phyloP scores from a whole-genome alignment of 2,113 vertebrate species.

The Tychaedon coryphoeus region DNA sequence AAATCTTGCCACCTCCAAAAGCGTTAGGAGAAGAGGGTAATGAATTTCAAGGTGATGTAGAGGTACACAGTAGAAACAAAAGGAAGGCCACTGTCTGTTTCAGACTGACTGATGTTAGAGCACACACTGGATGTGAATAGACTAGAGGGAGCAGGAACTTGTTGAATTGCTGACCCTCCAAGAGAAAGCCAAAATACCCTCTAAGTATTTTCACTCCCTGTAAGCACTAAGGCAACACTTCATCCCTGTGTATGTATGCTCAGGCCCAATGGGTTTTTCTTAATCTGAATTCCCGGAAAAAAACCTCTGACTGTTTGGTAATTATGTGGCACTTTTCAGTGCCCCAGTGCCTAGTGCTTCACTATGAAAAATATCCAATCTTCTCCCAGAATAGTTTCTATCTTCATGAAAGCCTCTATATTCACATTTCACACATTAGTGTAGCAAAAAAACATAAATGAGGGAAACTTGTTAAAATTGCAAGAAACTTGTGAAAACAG shows the following conservation, averaged over 20 bases:
- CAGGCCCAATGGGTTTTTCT: not conserved
- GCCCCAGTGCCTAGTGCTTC: not conserved
- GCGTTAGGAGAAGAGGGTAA: not conserved
- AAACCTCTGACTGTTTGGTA: not conserved
- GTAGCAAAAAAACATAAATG: not conserved
- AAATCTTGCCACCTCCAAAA: not conserved
- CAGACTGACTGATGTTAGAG: constrained; percentile 24
- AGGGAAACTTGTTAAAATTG: not conserved
- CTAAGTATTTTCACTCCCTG: not conserved
- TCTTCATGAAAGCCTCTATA: not conserved
- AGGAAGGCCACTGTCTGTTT: not conserved
- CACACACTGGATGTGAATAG: not conserved
- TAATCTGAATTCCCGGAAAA: not conserved
- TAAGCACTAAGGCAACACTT: not conserved
- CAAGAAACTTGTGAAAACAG: not conserved
- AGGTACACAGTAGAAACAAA: not conserved
- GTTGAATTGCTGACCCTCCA: not conserved
- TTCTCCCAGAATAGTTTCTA: not conserved
- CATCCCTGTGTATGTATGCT: rapidly evolving
- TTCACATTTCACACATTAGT: not conserved
- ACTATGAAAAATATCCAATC: not conserved
- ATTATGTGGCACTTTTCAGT: not conserved
- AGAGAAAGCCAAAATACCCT: not conserved
- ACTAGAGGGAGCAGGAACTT: not conserved
- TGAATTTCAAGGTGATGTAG: constrained; percentile 37